A percentile compares a stretch with the other conserved stretches of the same genome.
These are phyloP conservation scores for Temnothorax rugatulus DNA, from an alignment of 2,888 invertebrate species.

Conservation along the genomic window DNA sequence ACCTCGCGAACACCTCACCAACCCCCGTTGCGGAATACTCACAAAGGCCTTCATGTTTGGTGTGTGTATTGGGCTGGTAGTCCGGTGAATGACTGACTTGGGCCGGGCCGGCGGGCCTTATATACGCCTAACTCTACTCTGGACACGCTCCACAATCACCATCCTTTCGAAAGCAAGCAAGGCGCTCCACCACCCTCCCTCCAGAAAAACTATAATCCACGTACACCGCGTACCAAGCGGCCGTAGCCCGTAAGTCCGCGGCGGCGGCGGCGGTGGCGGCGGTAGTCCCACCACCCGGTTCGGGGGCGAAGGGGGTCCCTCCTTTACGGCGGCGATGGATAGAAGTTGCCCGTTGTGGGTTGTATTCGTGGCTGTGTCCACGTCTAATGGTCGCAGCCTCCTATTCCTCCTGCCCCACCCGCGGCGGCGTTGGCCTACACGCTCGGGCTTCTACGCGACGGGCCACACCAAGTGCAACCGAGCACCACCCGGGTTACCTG, in stretches of 20 bases:
- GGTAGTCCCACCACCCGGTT: slow-evolving; percentile 69
- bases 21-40: slow-evolving; percentile 81
- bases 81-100: slow-evolving; percentile 86
- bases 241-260: slow-evolving; percentile 53
- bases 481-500: slow-evolving; percentile 80
- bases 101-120: slow-evolving; percentile 85
- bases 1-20: slow-evolving; percentile 67
- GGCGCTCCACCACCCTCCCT: slow-evolving; percentile 81
- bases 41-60: slow-evolving; percentile 86
- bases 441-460: slow-evolving; percentile 66
- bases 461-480: slow-evolving; percentile 80
- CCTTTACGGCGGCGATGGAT: slow-evolving; percentile 39
- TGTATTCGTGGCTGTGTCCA: slow-evolving; percentile 66
- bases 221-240: slow-evolving; percentile 65
- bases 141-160: slow-evolving; percentile 86
- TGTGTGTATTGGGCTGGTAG: slow-evolving; percentile 86
- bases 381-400: slow-evolving; percentile 69
- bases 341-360: slow-evolving; percentile 66
- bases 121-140: slow-evolving; percentile 86
- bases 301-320: slow-evolving; percentile 63
- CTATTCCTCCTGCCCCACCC: slow-evolving; percentile 74
- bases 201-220: slow-evolving; percentile 84
- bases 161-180: slow-evolving; percentile 86
- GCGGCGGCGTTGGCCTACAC: slow-evolving; percentile 61
- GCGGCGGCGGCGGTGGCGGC: slow-evolving; percentile 23